These are phyloP conservation scores for Campylorhamphus procurvoides DNA, from an alignment of 2,113 vertebrate species.

Conservation along the genomic window DNA sequence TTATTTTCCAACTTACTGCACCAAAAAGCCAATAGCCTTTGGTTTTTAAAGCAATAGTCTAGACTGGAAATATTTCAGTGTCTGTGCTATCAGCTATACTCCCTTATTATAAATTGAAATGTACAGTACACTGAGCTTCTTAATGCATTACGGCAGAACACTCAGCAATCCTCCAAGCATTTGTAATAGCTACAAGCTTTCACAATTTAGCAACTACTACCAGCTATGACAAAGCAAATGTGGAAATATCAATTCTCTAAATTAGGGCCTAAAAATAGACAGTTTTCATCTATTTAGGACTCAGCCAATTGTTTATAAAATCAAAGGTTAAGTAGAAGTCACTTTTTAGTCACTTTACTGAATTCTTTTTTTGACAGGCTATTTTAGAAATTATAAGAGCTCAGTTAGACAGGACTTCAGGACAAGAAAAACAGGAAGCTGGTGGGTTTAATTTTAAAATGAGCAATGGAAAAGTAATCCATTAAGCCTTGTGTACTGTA, in stretches of 20 bases:
- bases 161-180: conserved; percentile 19
- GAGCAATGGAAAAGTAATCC: conserved; percentile 58
- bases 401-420: not conserved
- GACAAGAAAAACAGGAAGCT: conserved; percentile 55
- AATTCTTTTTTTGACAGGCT: conserved; percentile 41
- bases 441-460: conserved; percentile 50
- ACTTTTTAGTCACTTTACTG: conserved; percentile 19
- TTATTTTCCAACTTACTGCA: conserved; percentile 13
- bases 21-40: not conserved
- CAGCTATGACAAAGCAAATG: conserved; percentile 34
- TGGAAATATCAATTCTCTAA: conserved; percentile 59
- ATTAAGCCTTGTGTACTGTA: conserved; percentile 32
- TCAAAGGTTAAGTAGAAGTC: conserved; percentile 47
- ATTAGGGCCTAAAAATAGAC: conserved; percentile 56
- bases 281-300: conserved; percentile 23
- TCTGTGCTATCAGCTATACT: not conserved
- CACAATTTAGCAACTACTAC: conserved; percentile 26
- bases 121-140: not conserved
- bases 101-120: conserved; percentile 30
- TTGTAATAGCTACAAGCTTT: conserved; percentile 11
- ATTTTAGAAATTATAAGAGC: conserved; percentile 1
- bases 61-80: conserved; percentile 24
- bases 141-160: conserved; percentile 17
- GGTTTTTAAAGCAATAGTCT: conserved; percentile 5
- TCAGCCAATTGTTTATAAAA: conserved; percentile 43